Evolutionary conservation across 2,888 invertebrate species (phyloP), one percentile per base, ranked within the genome.

Genomic region (Drosophila subquinaria): DNA sequence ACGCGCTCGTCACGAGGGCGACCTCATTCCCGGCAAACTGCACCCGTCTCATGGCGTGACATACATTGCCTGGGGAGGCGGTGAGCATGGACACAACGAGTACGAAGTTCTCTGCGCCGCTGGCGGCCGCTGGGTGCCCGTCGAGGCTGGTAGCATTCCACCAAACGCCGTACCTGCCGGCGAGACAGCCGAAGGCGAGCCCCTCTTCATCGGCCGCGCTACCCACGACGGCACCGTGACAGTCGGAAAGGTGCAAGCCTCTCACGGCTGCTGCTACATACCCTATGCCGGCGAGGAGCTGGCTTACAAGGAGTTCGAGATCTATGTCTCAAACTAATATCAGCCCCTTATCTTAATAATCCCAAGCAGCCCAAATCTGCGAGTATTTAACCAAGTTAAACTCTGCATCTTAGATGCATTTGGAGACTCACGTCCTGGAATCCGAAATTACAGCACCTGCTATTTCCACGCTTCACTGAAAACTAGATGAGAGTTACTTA

Each of bases 231-330:
- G 96, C 66, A 95, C 95, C 68, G 76, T 96, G 51, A 96, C 96
- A 27, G 94, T 95, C 30, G 97, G 97, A 88, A 97, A 97, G 93
- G 95, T 97, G 2, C 97, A 97, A 86, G 95, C 96, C 40, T 96
- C 96, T 9, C 97, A 97, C 90, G 96, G 95, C 30, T 95, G 95
- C 60, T 95, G 96, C 91, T 97, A 97, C 94, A 96, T 97, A 93
- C 95, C 97, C 13, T 97, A 95, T 90, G 97, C 94, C 0, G 97
- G 97, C 47, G 94, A 95, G 85, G 97, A 97, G 91, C 92, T 97
- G 64, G 95, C 95, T 53, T 96, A 95, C 94, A 94, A 95, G n/a
- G 96, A 97, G 56, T 97, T 96, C 90, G 97, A 97, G 94, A 93
- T 97, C 82, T 95, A 97, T 60, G 87, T 91, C 60, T 64, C 87